Evolutionary conservation across 1,140 invertebrate genomes (phyloP), one percentile per base, ranked within the genome.

Genomic region (Leptinotarsa defecta): DNA sequence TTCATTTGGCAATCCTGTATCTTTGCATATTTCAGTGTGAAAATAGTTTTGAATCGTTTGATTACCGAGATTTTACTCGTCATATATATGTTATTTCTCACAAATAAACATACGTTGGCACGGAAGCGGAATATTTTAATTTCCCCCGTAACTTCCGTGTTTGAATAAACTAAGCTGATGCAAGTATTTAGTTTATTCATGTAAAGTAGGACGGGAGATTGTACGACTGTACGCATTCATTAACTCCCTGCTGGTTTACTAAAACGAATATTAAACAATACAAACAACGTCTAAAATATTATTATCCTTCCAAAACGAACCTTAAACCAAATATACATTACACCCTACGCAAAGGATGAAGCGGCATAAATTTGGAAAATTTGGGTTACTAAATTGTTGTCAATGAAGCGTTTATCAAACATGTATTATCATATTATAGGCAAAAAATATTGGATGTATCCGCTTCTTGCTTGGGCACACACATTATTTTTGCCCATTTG

Each of bases 261-360:
- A 74, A 78, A 80, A 80, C 77, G 76, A 81, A 81, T 81, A 79
- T 81, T 81, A 79, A 78, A 81, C 80, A 81, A 81, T 79, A 81
- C 80, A 81, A 81, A 81, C 77, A 81, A 74, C 74, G 74, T 79
- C 78, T 81, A 72, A 81, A 79, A 78, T 81, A 79, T 81, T 76
- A 74, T 81, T 79, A 81, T 77, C 78, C 78, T 79, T 79, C 75
- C 69, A 24, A 79, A 79, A 68, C 75, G 68, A 69, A 74, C 74
- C 73, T 74, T 72, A 74, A 74, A 74, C 65, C 73, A 74, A 74
- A 74, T 74, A 74, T 74, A 49, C 73, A 27, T 68, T 61, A 72
- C 49, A 72, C 73, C 73, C 73, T 52, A 71, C 64, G 64, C 63
- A 22, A 71, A 34, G 43, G 73, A 76, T 79, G 67, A 65, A 43